Evolutionary conservation across 2,888 invertebrate species (phyloP).

Genomic region (Tethea ocularis): DNA sequence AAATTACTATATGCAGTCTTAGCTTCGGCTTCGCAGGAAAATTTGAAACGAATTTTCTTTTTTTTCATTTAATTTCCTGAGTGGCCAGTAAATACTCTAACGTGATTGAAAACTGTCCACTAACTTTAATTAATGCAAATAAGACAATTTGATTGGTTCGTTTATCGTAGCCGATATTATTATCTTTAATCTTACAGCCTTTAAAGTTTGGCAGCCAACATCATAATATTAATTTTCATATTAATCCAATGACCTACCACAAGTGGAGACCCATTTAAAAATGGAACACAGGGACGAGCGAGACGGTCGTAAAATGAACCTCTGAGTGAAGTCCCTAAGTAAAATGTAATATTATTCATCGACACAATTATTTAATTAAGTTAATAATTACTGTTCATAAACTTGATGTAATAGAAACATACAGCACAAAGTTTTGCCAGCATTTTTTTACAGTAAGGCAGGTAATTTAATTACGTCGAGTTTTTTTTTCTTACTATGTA

Average conservation of each 20-base stretch:
- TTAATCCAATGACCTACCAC: slow-evolving; percentile 75
- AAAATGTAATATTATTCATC: slow-evolving; percentile 30
- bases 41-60: slow-evolving; percentile 32
- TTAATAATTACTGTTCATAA: background rate
- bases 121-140: background rate
- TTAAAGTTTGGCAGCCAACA: slow-evolving; percentile 17
- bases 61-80: slow-evolving; percentile 12
- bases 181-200: background rate
- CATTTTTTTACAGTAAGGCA: no score
- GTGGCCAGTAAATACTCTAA: slow-evolving; percentile 9
- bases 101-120: background rate
- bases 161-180: background rate
- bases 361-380: background rate
- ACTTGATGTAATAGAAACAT: no score
- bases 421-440: no score
- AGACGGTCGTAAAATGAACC: slow-evolving; percentile 75
- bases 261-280: slow-evolving; percentile 74
- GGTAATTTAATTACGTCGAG: no score
- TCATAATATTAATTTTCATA: slow-evolving; percentile 28
- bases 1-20: slow-evolving; percentile 76
- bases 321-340: slow-evolving; percentile 52
- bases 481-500: no score
- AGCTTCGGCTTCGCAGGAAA: slow-evolving; percentile 49
- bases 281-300: slow-evolving; percentile 75
- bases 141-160: background rate